Evolutionary conservation across 2,888 invertebrate genomes (phyloP), one percentile per base, ranked within the genome.

Genomic region (Oscheius sp.): DNA sequence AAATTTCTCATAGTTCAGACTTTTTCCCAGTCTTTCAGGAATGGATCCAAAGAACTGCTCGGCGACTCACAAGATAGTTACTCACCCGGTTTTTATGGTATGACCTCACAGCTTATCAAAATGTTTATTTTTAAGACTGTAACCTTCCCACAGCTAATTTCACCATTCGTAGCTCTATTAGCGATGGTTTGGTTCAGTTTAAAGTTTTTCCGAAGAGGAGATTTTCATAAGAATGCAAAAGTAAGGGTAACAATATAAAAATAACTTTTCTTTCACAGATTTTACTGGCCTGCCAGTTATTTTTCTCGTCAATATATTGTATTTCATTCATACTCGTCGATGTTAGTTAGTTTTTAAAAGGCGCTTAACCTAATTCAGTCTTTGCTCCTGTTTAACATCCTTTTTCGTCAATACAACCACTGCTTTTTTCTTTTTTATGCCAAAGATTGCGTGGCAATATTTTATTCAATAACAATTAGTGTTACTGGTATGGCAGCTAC

Each of bases 401-500:
- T 60, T 9, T 60, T 60, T 35, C 59, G 32, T 33, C 32, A 5
- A 1, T 29, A 60, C 35, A 32, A 60, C 3, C 29, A 10, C 2
- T 60, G 59, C 35, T 1, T 9, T 11, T 60, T 60, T 5, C 10
- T 60, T 5, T 5, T 33, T 33, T 37, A 33, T 10, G 59, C 59
- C 13, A 35, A 35, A n/a, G 59, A 60, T 35, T 60, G 59, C n/a
- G 9, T 32, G n/a, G 0, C n/a, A 2, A 13, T 13, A 7, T 60
- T 29, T 33, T 60, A 60, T n/a, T 29, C 7, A 2, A 5, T 60
- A n/a, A 60, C 42, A 29, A 37, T 60, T 13, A 37, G 59, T 33
- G 35, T 60, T 33, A 60, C 59, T 2, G 59, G 59, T 2, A 60
- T 60, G 59, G 35, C 35, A 13, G 42, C 59, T 10, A 60, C 59